Base-by-base conservation (phyloP, 2,113 vertebrate genomes). In the Heliornis fulica region DNA sequence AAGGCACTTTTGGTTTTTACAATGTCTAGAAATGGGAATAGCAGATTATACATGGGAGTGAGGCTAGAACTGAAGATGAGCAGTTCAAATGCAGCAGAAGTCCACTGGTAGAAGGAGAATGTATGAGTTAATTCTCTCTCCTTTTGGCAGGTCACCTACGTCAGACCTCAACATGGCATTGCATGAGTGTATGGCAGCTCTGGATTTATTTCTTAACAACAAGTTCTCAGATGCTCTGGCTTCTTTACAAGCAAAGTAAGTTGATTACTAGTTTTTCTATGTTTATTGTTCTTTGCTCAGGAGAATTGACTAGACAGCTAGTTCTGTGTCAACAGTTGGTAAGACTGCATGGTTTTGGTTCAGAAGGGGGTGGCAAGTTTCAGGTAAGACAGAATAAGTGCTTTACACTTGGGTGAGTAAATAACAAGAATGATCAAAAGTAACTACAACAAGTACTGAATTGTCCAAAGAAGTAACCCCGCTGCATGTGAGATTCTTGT, bases 181-280 rank as follows among this genome's bases (percentile, higher is more conserved):
- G 96, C 98, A 98, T 74, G 99, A 99, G 97, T 99, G 99, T 86
- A 99, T 99, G 99, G 98, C 93, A 2, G 99, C 99, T 60, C 89
- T 99, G 96, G 99, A 99, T 96, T 98, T 99, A 88, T 99, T 99
- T 96, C 98, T 99, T 88, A 98, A 97, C 96, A 99, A 99, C 96
- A 98, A 99, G 84, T 99, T 99, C 96, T 98, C 99, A 2, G 98
- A 99, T 97, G 99, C 99, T 50, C 98, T 99, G 97, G 96, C 96
- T 76, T 98, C 98, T 91, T 98, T 99, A 77, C 98, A 96, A 95
- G 98, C 97, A 97, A 99, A 99, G 99, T 99, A 97, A 98, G 98
- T 94, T 83, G 36, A 59, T 78, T 71, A 54, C 38, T 38, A 13
- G 20, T 76, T 75, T 32, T 92, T 15, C 22, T 60, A 36, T 38